Conservation (phyloP, 2,113 vertebrate species). For the Apodemus sylvaticus region DNA sequence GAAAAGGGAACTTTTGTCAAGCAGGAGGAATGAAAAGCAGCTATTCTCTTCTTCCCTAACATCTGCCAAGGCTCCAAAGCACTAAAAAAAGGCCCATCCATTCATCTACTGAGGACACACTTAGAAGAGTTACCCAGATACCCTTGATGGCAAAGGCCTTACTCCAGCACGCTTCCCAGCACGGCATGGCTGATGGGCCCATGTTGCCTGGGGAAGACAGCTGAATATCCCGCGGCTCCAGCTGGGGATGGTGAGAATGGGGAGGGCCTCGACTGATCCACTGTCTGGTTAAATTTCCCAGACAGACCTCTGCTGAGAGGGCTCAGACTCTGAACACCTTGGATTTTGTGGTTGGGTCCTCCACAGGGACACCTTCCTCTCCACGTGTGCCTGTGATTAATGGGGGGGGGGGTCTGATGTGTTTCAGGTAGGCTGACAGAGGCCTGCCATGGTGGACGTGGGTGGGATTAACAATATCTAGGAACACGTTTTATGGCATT, state of each 20-base stretch:
- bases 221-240: background rate
- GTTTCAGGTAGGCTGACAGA: background rate
- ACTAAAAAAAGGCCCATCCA: background rate
- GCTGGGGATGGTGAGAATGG: background rate
- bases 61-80: background rate
- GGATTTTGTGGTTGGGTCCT: background rate
- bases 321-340: background rate
- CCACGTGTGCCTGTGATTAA: background rate
- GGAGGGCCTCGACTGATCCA: background rate
- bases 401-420: background rate
- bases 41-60: background rate
- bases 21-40: background rate
- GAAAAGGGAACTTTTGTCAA: background rate
- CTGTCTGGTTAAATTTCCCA: background rate
- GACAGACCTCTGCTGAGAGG: rapidly evolving
- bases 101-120: background rate
- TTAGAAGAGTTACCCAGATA: background rate
- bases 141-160: background rate
- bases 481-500: background rate
- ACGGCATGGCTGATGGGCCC: rapidly evolving
- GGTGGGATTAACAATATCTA: rapidly evolving
- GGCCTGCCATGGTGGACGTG: background rate
- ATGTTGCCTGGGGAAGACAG: background rate
- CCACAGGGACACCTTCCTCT: background rate
- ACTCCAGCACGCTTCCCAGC: background rate